Evolutionary conservation across 2,113 vertebrate species (phyloP), one percentile per base, ranked within the genome.

Genomic region (Pelusios castaneus): DNA sequence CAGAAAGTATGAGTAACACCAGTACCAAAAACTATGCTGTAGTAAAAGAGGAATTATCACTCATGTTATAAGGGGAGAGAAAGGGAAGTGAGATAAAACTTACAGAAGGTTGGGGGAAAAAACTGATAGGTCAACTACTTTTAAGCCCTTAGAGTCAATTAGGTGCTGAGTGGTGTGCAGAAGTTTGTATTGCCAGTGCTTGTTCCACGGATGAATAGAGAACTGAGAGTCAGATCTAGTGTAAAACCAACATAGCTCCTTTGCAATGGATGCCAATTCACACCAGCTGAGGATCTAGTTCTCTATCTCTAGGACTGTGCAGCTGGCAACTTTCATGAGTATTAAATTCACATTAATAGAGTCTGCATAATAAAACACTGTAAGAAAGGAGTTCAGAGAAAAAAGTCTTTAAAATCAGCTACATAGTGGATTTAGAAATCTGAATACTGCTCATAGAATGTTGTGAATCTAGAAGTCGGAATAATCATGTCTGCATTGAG

Each of bases 1-100:
- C 1, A 43, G 10, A 80, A 3, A 2, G 27, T 3, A 22, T 1
- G 9, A 0, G 1, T 0, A 5, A 55, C 80, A 55, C 76, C 88
- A 94, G 52, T 9, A 51, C 2, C 13, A 70, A 34, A 87, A 89
- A 10, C 16, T 70, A 25, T 92, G 49, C 5, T 76, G 9, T 31
- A 27, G 19, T 49, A 73, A 38, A 49, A 90, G 87, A 10, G 1
- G 49, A 82, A 21, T 14, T 86, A 56, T 1, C 3, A 12, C 3
- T 90, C 8, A 17, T 41, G 16, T 87, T 91, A 90, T 52, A 52
- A 16, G 22, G 12, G n/a, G 17, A 80, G 81, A 14, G n/a, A n/a
- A 88, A 91, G 80, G n/a, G 1, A 56, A 27, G 52, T 56, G 87
- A 79, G 8, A 2, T 7, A 41, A 22, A 55, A 93, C 89, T n/a